Evolutionary conservation across 2,888 invertebrate genomes (phyloP).

Genomic region (Ennomos quercinarius): DNA sequence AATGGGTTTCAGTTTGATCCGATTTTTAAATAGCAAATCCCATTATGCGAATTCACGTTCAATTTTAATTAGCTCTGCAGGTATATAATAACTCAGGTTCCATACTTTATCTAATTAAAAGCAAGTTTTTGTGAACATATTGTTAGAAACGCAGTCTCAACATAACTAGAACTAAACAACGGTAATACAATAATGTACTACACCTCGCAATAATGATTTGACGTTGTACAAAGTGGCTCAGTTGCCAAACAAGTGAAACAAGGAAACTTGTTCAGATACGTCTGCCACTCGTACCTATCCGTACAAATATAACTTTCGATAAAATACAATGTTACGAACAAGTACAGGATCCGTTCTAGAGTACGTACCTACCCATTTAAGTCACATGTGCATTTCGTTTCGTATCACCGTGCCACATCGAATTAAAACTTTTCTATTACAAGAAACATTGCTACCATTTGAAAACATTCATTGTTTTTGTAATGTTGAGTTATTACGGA

Average conservation of each 20-base stretch:
- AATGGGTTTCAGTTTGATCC: too few species aligned
- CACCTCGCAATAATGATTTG: slow-evolving; percentile 45
- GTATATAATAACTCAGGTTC: too few species aligned
- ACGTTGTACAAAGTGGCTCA: slow-evolving; percentile 51
- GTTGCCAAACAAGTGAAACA: slow-evolving; percentile 50
- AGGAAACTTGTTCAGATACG: slow-evolving; percentile 29
- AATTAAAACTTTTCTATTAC: slow-evolving; percentile 76
- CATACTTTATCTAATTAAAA: not conserved
- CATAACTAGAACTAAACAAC: too few species aligned
- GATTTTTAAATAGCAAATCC: too few species aligned
- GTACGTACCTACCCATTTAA: not conserved
- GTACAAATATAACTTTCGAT: too few species aligned
- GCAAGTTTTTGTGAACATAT: too few species aligned
- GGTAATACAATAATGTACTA: not conserved
- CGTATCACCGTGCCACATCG: slow-evolving; percentile 51
- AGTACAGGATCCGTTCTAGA: too few species aligned
- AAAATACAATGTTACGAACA: too few species aligned
- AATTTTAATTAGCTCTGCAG: too few species aligned
- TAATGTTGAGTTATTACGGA: slow-evolving; percentile 52
- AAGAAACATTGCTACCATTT: slow-evolving; percentile 57
- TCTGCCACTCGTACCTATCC: slow-evolving; percentile 37
- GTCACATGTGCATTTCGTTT: slow-evolving; percentile 12
- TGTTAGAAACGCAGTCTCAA: too few species aligned
- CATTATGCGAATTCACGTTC: too few species aligned
- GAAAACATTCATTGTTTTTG: slow-evolving; percentile 61